phyloP scores from a whole-genome alignment of 1,140 invertebrate species.

The Papilio xuthus region DNA sequence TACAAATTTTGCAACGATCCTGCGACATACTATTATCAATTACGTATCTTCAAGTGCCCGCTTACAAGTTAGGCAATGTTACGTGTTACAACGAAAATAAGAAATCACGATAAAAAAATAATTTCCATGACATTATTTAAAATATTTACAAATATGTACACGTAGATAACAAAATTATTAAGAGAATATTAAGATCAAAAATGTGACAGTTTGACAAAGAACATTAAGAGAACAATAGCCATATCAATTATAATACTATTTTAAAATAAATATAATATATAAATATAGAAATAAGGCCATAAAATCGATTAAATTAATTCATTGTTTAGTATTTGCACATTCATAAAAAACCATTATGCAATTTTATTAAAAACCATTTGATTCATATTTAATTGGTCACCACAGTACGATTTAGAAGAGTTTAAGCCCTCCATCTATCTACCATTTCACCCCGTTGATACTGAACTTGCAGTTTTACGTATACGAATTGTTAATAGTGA shows the following conservation, averaged over 20 bases:
- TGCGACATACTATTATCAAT: slow-evolving; percentile 48
- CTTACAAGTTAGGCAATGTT: slow-evolving; percentile 42
- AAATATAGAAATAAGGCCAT: too few relatives aligned
- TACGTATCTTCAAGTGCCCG: slow-evolving; percentile 46
- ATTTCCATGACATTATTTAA: slow-evolving; percentile 23
- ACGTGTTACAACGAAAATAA: slow-evolving; percentile 30
- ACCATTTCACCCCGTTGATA: neutral
- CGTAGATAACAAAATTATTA: too few relatives aligned
- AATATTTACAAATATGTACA: neutral
- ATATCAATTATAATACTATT: too few relatives aligned
- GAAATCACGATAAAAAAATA: slow-evolving; percentile 27
- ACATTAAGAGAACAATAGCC: too few relatives aligned
- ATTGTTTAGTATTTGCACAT: too few relatives aligned
- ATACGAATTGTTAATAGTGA: neutral
- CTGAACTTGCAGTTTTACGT: neutral
- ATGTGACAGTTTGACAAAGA: neutral
- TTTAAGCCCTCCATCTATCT: neutral
- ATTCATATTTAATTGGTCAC: neutral
- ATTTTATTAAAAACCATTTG: too few relatives aligned
- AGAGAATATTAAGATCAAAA: neutral
- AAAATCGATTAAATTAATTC: too few relatives aligned
- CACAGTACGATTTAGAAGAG: neutral
- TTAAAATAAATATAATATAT: too few relatives aligned
- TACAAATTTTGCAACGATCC: slow-evolving; percentile 47
- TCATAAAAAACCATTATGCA: too few relatives aligned